Evolutionary conservation across 2,888 invertebrate genomes (phyloP).

Genomic region (Drosophila sordidula): DNA sequence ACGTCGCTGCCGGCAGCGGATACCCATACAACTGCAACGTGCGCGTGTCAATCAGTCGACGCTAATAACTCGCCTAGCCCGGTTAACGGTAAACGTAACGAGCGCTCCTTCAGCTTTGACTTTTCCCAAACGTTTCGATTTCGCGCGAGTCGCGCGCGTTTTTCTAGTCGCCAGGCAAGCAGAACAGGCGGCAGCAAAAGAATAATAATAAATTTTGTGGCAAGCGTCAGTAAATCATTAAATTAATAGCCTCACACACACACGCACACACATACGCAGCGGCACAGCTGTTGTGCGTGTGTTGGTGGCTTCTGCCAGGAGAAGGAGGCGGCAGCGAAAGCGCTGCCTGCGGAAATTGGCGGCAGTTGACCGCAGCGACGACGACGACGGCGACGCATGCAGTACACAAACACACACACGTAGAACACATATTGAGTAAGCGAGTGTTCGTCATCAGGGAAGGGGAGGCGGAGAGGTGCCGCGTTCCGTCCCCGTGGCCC

Average conservation of each 20-base stretch:
- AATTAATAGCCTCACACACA: slow-evolving; percentile 71
- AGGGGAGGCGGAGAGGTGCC: slow-evolving; percentile 20
- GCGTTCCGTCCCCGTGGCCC: slow-evolving; percentile 51
- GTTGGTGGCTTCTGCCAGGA: slow-evolving; percentile 42
- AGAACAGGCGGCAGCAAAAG: slow-evolving; percentile 26
- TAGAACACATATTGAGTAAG: slow-evolving; percentile 40
- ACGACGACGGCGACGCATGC: slow-evolving; percentile 45
- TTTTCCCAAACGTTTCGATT: slow-evolving; percentile 4
- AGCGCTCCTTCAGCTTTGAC: slow-evolving; percentile 18
- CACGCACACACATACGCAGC: slow-evolving; percentile 13
- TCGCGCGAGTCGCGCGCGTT: slow-evolving; percentile 37
- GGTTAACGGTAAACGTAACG: slow-evolving; percentile 45
- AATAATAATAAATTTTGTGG: slow-evolving; percentile 70
- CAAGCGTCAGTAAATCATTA: slow-evolving; percentile 79
- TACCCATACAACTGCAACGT: slow-evolving; percentile 50
- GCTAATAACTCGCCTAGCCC: slow-evolving; percentile 48
- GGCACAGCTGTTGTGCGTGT: slow-evolving; percentile 55
- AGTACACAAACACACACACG: slow-evolving; percentile 30
- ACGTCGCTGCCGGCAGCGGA: slow-evolving; percentile 55
- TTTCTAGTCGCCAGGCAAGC: slow-evolving; percentile 43
- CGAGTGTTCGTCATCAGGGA: slow-evolving; percentile 69
- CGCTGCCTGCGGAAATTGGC: slow-evolving; percentile 59
- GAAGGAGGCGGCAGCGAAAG: slow-evolving; percentile 28
- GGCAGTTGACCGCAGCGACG: slow-evolving; percentile 74
- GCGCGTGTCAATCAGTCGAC: slow-evolving; percentile 60